Conservation (phyloP, 2,888 invertebrate genomes). For the Caenorhabditis sp. region DNA sequence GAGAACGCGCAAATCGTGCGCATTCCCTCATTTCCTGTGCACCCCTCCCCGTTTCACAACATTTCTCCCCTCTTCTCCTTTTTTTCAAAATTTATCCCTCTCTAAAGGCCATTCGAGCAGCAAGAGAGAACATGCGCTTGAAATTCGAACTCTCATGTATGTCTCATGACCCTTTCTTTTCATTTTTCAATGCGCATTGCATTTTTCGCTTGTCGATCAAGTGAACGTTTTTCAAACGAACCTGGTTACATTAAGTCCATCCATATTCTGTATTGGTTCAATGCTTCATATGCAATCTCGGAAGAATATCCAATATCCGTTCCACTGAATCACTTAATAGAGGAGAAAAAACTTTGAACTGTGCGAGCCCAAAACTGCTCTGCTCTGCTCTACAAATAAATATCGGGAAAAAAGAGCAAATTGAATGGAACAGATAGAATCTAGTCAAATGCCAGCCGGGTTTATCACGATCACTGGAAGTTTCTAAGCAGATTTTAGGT, state of each 20-base stretch:
- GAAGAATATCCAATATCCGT: too few relatives aligned
- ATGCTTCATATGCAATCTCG: not conserved
- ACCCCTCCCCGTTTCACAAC: not conserved
- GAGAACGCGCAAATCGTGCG: too few relatives aligned
- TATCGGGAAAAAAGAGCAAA: not conserved
- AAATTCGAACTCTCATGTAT: slow-evolving; percentile 26
- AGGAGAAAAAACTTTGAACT: slow-evolving; percentile 4
- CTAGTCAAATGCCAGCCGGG: too few relatives aligned
- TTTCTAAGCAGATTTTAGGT: too few relatives aligned
- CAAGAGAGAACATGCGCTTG: slow-evolving; percentile 10
- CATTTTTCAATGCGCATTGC: not conserved
- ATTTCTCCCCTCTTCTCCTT: not conserved
- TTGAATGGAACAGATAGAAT: too few relatives aligned
- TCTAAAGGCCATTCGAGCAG: not conserved
- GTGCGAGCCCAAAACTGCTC: not conserved
- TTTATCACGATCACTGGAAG: too few relatives aligned
- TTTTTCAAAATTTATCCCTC: not conserved
- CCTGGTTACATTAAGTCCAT: too few relatives aligned
- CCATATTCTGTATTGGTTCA: not conserved
- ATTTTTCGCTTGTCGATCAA: too few relatives aligned
- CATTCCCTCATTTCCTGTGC: not conserved
- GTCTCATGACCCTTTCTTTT: slow-evolving; percentile 9
- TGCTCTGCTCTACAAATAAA: not conserved
- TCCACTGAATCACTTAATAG: too few relatives aligned
- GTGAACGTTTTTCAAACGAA: too few relatives aligned